Evolutionary conservation across 2,797 vertebrate species (phyloP).

Genomic region (Avahi laniger): DNA sequence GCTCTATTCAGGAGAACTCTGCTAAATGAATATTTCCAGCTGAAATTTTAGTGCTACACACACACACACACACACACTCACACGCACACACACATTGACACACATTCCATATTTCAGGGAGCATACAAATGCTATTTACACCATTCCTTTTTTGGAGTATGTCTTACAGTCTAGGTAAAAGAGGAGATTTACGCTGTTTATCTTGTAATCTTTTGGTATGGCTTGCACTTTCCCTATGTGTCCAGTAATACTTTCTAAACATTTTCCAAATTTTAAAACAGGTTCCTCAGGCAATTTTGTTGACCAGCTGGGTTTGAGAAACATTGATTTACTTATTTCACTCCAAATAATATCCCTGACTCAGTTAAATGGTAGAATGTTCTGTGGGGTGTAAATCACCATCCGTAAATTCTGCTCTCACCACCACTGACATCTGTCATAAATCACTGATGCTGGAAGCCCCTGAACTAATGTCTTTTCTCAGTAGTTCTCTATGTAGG

Average conservation of each 20-base stretch:
- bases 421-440: neutral
- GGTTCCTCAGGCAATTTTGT: neutral
- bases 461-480: neutral
- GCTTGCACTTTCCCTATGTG: neutral
- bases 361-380: neutral
- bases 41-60: neutral
- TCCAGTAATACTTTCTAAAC: neutral
- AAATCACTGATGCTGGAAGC: neutral
- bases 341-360: neutral
- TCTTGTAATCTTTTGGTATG: neutral
- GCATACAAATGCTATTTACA: neutral
- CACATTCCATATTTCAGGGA: neutral
- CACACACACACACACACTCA: neutral
- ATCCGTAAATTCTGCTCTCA: neutral
- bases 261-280: neutral
- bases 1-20: constrained; percentile 25
- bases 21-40: neutral
- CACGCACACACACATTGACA: neutral
- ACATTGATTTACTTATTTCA: neutral
- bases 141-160: neutral
- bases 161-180: neutral
- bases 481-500: neutral
- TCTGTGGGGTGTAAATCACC: neutral
- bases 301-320: neutral
- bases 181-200: neutral